Evolutionary conservation across 1,140 invertebrate species (phyloP), one percentile per base, ranked within the genome.

Genomic region (Brevipalpus yothersi): DNA sequence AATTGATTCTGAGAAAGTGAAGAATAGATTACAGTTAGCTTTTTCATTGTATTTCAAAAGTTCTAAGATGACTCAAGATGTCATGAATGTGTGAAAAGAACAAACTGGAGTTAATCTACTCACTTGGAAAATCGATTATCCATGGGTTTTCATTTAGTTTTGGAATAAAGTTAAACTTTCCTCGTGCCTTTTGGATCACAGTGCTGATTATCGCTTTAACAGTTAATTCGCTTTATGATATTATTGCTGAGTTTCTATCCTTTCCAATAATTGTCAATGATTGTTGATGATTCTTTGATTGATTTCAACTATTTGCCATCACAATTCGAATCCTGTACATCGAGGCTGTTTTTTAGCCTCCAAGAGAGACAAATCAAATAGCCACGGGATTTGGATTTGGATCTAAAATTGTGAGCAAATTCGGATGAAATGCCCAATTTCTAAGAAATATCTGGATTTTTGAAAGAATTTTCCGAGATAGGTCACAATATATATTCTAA

Each of bases 281-380:
- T 62, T 1, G 61, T 64, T 5, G 56, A 55, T n/a, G 64, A 65
- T 55, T 60, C 63, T n/a, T n/a, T n/a, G n/a, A n/a, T n/a, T n/a
- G n/a, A 40, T 63, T 63, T 4, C 56, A 64, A 1, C 56, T 58
- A 4, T 72, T 73, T 9, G 70, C 69, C 43, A 68, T 73, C 0
- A 72, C 71, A 0, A 60, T 73, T 8, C 71, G 17, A 73, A 73
- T 63, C 69, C 71, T 0, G 54, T 67, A 11, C 63, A 64, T 56
- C 47, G 61, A 19, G 39, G 56, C n/a, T n/a, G n/a, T n/a, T 59
- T 66, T 57, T 65, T 58, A 41, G 17, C 15, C 40, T 55, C 13
- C 45, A 59, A 54, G 43, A 59, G 13, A 19, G 47, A 56, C 1
- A 63, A 63, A 58, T 60, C 62, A 1, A 54, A 51, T 12, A n/a